Base-by-base conservation (phyloP, 2,797 vertebrate genomes). In the Spheniscus humboldti region DNA sequence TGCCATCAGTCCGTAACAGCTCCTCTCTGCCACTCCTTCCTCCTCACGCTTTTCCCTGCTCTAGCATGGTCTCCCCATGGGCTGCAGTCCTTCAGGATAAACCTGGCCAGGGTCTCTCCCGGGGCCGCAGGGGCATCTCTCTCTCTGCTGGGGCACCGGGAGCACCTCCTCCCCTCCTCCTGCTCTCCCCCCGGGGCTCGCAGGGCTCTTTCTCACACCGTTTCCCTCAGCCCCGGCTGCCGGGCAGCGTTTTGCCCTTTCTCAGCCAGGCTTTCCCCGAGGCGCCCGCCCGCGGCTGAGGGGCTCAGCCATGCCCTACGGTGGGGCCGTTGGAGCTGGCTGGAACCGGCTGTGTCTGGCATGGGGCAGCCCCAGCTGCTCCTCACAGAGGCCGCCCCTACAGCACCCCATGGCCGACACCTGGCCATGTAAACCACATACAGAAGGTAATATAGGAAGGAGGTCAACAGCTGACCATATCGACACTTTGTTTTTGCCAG, bases 381-480 rank as follows among this genome's bases (percentile, higher is more conserved):
- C 22, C 7, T 5, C 43, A 27, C n/a, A 12, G 64, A 7, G 5
- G 28, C 23, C 11, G 7, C 18, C 7, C 14, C 5, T 8, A 18
- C 43, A 18, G 14, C 7, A 5, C 17, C 3, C 9, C 28, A 2
- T 11, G 50, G 19, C 48, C 11, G 7, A 2, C 5, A 5, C 4
- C 8, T 8, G 41, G 15, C 18, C 37, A 11, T 0, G 0, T 28
- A 39, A 52, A 52, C 2, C 5, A 11, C 3, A 2, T 33, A 27
- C 0, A 18, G 39, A 33, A 66, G 16, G 22, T 10, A 39, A 18
- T 3, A n/a, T 22, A 52, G 11, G 19, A 22, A 59, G 7, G 2
- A 60, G 30, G 33, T 18, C 18, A 19, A 43, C 16, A 47, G 19
- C 20, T 43, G 20, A 53, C 17, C 5, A 1, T 9, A 62, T 5